Evolutionary conservation across 2,888 invertebrate genomes (phyloP).

Genomic region (Plebejus anna): DNA sequence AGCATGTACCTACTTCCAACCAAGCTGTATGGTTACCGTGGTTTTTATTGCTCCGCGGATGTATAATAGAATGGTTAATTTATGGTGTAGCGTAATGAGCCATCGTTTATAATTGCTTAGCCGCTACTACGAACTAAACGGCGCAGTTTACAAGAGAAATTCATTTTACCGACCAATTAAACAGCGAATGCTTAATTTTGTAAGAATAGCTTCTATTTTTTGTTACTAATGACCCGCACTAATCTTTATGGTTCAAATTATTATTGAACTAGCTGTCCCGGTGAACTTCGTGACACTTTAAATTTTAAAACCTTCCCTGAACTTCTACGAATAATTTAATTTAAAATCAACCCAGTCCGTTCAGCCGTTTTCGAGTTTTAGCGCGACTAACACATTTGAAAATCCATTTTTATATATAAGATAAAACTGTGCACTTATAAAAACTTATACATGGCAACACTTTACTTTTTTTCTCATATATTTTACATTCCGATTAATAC

Average conservation of each 20-base stretch:
- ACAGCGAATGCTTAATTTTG: not conserved
- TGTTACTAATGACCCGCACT: not conserved
- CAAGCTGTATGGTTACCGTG: not conserved
- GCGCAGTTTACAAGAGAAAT: not conserved
- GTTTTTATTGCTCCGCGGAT: not conserved
- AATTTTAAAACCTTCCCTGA: no score
- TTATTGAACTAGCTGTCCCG: no score
- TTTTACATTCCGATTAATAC: no score
- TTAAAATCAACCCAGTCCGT: no score
- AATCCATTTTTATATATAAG: no score
- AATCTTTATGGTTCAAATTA: not conserved
- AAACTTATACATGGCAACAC: not conserved
- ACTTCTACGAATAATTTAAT: no score
- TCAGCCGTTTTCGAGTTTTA: no score
- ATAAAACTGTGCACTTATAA: no score
- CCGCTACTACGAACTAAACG: not conserved
- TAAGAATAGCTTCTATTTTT: not conserved
- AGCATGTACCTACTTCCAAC: not conserved
- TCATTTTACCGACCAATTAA: constrained; percentile 2
- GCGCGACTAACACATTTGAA: no score
- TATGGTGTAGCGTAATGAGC: not conserved
- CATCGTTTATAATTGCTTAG: not conserved
- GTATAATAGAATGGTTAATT: not conserved
- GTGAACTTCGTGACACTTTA: no score
- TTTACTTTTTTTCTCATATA: no score